Base-by-base conservation (phyloP, 2,888 invertebrate species). In the Homarus gammarus region DNA sequence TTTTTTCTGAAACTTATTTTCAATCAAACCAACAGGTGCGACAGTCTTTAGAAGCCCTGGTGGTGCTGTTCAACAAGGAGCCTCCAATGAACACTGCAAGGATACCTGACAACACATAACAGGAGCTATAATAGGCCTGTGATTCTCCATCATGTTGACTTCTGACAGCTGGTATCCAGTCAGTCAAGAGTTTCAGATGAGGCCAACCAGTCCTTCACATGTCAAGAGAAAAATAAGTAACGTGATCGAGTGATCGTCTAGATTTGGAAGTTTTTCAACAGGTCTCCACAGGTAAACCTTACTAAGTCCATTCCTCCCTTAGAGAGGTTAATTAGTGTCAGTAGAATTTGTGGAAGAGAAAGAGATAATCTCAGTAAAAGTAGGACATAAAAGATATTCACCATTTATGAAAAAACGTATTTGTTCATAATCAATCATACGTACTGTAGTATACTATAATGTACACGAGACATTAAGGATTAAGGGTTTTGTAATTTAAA, bases 101-200 rank as follows among this genome's bases (percentile, higher is more conserved):
- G 83, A 89, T 89, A 40, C 88, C 88, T 31, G 88, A 89, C 88
- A 89, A 89, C 61, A 89, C 88, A 84, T 89, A 89, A 83, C 88
- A 89, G 51, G 64, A 84, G 72, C 70, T 89, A 31, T 36, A 38
- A 10, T 44, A 77, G 70, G 70, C 40, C 70, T 49, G 70, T 49
- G n/a, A n/a, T 40, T 31, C n/a, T 31, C 44, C 83, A 44, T 56
- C 64, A 77, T 64, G 61, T 61, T 38, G 56, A 61, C 56, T 61
- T 40, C 84, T 75, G 40, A 44, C 61, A 49, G 38, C 40, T 40
- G 51, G 61, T 38, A 56, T 51, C 33, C 75, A 84, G n/a, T 40
- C 27, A 40, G 61, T 38, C 12, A 27, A 40, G 40, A 75, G 33
- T 75, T 15, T 77, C 44, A 33, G 51, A 79, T 15, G 36, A 56